Evolutionary conservation across 1,140 invertebrate genomes (phyloP), one percentile per base, ranked within the genome.

Genomic region (Charaxes varanes): DNA sequence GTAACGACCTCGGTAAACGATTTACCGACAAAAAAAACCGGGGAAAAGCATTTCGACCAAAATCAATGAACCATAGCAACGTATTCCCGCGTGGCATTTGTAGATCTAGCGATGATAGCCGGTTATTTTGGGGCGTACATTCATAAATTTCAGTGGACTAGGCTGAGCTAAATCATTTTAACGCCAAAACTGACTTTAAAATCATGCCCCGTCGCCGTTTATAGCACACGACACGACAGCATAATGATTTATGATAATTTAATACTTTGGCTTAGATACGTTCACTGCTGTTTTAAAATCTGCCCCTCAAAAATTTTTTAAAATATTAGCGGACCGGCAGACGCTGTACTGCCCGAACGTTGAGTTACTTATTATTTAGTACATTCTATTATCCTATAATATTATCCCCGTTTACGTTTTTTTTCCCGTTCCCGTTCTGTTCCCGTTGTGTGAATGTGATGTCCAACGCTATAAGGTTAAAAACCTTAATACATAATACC

Each of bases 121-220:
- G 24, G 28, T 28, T 70, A 73, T 73, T 70, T 73, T 53, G 36
- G 57, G 56, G 23, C 22, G 32, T 41, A 36, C 46, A 52, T 59
- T 63, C 62, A 70, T 70, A 68, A 65, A 70, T 70, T 54, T 67
- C 47, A 52, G 37, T 36, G 35, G 50, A 56, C 54, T 52, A 33
- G 53, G 58, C 55, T 60, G 35, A 50, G 47, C 52, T 67, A 70
- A 65, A 73, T 72, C 63, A 72, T 69, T 72, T 72, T 67, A 70
- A 65, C 63, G 69, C 62, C 63, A 72, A 72, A 72, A 67, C 61
- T 58, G 53, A 62, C 53, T 54, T 60, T 48, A 50, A 53, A 57
- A 35, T 35, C 23, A 43, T 35, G 26, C 22, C 41, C 30, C 32
- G 13, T 17, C 2, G 12, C 24, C 4, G 4, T 30, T 43, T 43